phyloP scores from a whole-genome alignment of 2,888 invertebrate genomes.

The Sinelater perroti region DNA sequence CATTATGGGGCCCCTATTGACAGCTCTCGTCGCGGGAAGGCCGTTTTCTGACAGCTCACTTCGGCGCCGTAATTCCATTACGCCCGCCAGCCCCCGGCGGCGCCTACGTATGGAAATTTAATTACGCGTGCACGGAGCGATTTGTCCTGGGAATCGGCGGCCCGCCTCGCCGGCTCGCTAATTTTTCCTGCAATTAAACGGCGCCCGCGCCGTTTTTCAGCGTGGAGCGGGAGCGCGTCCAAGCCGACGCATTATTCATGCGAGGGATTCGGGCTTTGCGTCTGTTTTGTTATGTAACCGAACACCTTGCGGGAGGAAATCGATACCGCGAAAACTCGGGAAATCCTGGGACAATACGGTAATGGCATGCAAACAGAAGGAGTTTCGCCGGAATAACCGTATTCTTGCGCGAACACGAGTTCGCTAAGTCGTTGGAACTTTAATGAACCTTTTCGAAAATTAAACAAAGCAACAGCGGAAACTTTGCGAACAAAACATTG shows the following conservation, averaged over 20 bases:
- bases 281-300: neutral
- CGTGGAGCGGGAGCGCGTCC: neutral
- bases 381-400: no score
- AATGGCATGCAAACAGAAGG: no score
- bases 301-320: neutral
- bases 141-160: neutral
- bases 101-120: neutral
- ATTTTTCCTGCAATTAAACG: conserved; percentile 11
- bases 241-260: conserved; percentile 5
- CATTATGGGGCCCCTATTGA: conserved; percentile 17
- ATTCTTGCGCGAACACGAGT: no score
- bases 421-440: no score
- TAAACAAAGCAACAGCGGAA: no score
- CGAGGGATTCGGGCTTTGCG: neutral
- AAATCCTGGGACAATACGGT: no score
- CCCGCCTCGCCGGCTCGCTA: neutral
- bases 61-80: neutral
- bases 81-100: neutral
- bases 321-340: no score
- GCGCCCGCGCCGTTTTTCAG: neutral
- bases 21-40: conserved; percentile 17
- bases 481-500: no score
- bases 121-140: neutral
- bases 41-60: conserved; percentile 21
- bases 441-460: no score